Evolutionary conservation across 30 jellyfish, hydroid and myxozoan species (phyloP).

Genomic region (Cassiopea xamachana): DNA sequence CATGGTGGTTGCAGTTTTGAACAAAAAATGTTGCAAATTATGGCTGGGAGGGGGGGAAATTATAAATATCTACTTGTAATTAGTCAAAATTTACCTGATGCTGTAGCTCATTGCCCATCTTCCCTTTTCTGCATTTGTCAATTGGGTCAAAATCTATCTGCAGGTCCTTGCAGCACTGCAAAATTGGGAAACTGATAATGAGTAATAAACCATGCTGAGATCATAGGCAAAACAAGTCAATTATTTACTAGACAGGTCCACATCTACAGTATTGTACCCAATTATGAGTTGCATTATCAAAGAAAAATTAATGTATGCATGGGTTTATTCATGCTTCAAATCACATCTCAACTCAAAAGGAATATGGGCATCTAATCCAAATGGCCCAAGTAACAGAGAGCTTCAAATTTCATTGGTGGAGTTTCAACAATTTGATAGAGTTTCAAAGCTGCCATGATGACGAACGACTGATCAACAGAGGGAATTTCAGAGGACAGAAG

Average conservation of each 20-base stretch:
- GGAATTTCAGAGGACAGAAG: too few species aligned
- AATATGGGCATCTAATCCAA: too few species aligned
- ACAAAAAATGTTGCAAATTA: neutral
- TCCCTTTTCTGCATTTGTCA: conserved; percentile 38
- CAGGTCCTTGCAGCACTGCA: conserved; percentile 42
- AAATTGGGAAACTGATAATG: neutral
- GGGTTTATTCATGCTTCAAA: neutral
- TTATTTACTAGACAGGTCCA: neutral
- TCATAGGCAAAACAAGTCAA: neutral
- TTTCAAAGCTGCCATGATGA: too few species aligned
- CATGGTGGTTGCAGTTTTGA: neutral
- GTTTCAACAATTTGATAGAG: too few species aligned
- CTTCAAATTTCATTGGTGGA: too few species aligned
- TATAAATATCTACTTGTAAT: too few species aligned
- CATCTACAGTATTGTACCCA: neutral
- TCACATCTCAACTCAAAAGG: neutral
- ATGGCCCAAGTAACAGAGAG: too few species aligned
- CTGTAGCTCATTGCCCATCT: conserved; percentile 61
- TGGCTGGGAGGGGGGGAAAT: neutral
- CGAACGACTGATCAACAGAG: too few species aligned
- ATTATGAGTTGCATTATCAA: too few species aligned
- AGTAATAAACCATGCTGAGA: too few species aligned
- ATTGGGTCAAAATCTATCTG: conserved; percentile 35
- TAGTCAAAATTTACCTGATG: conserved; percentile 45
- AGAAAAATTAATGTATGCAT: too few species aligned